Percentiles rank a stretch among this genome's conserved stretches.
Evolutionary conservation across 1,140 invertebrate species (phyloP).

Genomic region (Panagrolaimus sp.): DNA sequence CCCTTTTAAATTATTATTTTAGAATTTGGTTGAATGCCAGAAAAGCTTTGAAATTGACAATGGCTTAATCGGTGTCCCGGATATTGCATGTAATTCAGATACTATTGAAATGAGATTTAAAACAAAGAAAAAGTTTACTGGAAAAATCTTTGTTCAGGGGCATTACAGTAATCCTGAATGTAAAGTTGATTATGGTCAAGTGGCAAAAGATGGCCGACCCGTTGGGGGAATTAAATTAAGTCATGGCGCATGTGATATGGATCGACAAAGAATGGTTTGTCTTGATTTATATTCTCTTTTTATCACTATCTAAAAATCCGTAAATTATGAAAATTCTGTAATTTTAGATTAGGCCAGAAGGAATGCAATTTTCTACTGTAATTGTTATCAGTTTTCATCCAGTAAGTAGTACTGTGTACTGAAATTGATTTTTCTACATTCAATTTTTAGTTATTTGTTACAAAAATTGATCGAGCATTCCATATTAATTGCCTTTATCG

Average conservation of each 20-base stretch:
- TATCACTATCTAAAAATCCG: neutral
- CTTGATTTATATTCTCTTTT: neutral
- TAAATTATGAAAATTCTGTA: neutral
- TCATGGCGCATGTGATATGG: slow-evolving; percentile 58
- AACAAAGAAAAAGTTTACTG: slow-evolving; percentile 51
- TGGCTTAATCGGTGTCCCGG: slow-evolving; percentile 46
- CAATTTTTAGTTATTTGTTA: slow-evolving; percentile 55
- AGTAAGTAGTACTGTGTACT: slow-evolving; percentile 35
- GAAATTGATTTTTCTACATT: no score
- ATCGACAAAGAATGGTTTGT: slow-evolving; percentile 50
- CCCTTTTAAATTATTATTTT: no score
- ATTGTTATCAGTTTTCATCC: slow-evolving; percentile 57
- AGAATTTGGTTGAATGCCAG: no score
- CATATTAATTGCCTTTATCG: slow-evolving; percentile 59
- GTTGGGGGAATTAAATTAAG: slow-evolving; percentile 52
- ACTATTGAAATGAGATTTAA: slow-evolving; percentile 58
- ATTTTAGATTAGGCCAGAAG: slow-evolving; percentile 42
- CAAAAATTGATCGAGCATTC: slow-evolving; percentile 57
- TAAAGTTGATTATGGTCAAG: slow-evolving; percentile 52
- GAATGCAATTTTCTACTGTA: slow-evolving; percentile 58
- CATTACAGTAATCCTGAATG: slow-evolving; percentile 58
- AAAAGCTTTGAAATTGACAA: slow-evolving; percentile 43
- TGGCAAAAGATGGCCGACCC: slow-evolving; percentile 39
- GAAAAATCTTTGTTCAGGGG: slow-evolving; percentile 48
- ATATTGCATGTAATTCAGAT: slow-evolving; percentile 55